phyloP scores from a whole-genome alignment of 2,113 vertebrate species.

The Phylloscopus trochiloides region DNA sequence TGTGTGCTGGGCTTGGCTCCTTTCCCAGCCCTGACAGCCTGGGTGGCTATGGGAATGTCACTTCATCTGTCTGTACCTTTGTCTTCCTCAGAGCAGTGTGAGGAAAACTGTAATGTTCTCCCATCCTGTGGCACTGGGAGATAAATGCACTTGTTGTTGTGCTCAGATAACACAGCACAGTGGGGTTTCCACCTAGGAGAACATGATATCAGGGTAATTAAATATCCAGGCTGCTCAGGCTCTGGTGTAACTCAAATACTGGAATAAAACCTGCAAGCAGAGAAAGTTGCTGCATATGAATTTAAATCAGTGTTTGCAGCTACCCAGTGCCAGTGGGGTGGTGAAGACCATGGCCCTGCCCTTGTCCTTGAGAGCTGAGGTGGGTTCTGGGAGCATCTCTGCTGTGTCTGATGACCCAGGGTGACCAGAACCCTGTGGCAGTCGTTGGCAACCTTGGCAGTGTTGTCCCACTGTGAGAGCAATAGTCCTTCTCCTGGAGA shows the following conservation, averaged over 20 bases:
- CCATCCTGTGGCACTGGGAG: accelerated
- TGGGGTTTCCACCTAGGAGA: background rate
- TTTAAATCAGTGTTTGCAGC: background rate
- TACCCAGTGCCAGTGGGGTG: background rate
- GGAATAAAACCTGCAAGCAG: background rate
- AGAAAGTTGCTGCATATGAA: background rate
- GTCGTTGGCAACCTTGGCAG: background rate
- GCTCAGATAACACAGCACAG: background rate
- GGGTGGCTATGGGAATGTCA: background rate
- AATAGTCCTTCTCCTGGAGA: background rate
- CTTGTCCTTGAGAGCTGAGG: background rate
- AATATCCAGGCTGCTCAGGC: background rate
- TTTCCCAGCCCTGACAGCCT: background rate
- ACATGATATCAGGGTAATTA: background rate
- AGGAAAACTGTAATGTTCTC: background rate
- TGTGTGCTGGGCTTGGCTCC: background rate
- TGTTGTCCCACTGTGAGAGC: background rate
- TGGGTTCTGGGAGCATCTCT: background rate
- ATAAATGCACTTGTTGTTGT: background rate
- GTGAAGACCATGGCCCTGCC: background rate
- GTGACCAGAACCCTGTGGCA: accelerated
- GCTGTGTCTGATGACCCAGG: background rate
- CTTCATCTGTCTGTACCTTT: background rate
- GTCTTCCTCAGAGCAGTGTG: background rate
- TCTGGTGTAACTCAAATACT: background rate